Evolutionary conservation across 2,888 invertebrate genomes (phyloP), one percentile per base, ranked within the genome.

Genomic region (Sepioteuthis lessoniana): DNA sequence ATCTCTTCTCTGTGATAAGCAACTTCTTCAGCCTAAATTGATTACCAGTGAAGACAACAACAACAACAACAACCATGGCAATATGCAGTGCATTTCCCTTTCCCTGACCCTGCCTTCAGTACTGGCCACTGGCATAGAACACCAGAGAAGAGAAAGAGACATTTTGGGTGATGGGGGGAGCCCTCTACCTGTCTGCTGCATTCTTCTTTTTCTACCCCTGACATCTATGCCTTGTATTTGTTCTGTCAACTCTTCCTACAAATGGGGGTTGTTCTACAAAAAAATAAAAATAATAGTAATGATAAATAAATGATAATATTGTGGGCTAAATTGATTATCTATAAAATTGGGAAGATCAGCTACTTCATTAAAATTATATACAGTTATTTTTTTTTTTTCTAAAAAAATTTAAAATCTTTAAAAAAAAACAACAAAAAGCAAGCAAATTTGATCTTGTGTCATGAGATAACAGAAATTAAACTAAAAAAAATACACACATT

Each of bases 141-240:
- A 76, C 76, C 76, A 76, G 76, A n/a, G 76, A 76, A 76, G n/a
- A 76, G 76, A 76, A n/a, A 76, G n/a, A 76, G n/a, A n/a, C 76
- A 76, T n/a, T n/a, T n/a, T 19, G 76, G n/a, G n/a, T 31, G n/a
- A 13, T 31, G n/a, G 31, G 31, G 25, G 76, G n/a, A n/a, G 7
- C 31, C n/a, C n/a, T n/a, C n/a, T 31, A 76, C 76, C 76, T 76
- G 8, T 76, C n/a, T 76, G 76, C 76, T 76, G 31, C 76, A 76
- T n/a, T 76, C n/a, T 76, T 31, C 13, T 76, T 76, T 19, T 76
- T 76, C n/a, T 10, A n/a, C n/a, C 19, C 16, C n/a, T 76, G 31
- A n/a, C 76, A 76, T 76, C 16, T 76, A n/a, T 76, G n/a, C 76
- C 76, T 76, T 76, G 76, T n/a, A 76, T 76, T 76, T 31, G 13